A percentile compares a stretch with the other conserved stretches of the same genome.
Evolutionary conservation across 2,113 vertebrate species (phyloP).

Genomic region (Phainopepla nitens): DNA sequence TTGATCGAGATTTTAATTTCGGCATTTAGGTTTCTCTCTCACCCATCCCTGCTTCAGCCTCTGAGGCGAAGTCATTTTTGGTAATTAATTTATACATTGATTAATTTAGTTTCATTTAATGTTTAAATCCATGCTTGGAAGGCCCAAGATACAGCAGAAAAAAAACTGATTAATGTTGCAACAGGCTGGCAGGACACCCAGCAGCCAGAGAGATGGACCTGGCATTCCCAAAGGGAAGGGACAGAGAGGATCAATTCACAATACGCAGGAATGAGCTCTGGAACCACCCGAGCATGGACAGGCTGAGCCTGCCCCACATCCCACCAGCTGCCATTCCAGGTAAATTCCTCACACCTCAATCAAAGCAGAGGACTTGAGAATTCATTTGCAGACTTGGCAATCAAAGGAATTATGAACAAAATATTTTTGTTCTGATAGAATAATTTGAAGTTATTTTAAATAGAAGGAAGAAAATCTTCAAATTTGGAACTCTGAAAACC

Average conservation of each 20-base stretch:
- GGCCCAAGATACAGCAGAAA: not conserved
- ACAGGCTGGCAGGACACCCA: not conserved
- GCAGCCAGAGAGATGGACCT: accelerated
- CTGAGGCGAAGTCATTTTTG: conserved; percentile 15
- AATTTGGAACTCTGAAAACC: not conserved
- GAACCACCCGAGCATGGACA: not conserved
- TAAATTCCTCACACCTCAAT: not conserved
- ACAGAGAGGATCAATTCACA: accelerated
- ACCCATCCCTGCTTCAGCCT: not conserved
- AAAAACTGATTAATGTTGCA: not conserved
- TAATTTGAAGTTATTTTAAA: not conserved
- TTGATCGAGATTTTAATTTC: conserved; percentile 62
- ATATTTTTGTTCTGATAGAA: not conserved
- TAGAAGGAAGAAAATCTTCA: not conserved
- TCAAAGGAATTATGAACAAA: not conserved
- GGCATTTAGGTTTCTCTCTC: not conserved
- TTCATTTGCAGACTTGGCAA: not conserved
- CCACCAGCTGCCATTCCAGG: not conserved
- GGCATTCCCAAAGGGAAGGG: not conserved
- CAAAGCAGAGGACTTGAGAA: not conserved
- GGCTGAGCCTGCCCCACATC: not conserved
- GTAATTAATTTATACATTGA: conserved; percentile 63
- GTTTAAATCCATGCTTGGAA: not conserved
- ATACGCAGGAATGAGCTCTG: not conserved
- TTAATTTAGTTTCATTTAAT: conserved; percentile 47